Percentiles rank a stretch among this genome's conserved stretches.
phyloP scores from a whole-genome alignment of 2,888 invertebrate species.

The Leptopilina syphax region DNA sequence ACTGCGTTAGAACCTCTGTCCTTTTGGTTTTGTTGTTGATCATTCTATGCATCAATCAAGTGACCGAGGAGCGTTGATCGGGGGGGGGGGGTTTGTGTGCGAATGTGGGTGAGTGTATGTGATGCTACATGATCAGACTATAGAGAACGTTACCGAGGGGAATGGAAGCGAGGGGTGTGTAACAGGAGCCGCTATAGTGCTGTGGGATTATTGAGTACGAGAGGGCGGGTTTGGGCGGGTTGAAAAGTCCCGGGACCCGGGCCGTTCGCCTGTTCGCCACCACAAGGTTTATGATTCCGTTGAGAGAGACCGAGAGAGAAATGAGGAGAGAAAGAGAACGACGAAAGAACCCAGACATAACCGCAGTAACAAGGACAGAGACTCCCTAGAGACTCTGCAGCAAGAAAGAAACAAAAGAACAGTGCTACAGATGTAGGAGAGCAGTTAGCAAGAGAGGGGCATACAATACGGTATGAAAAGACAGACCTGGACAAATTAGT shows the following conservation, averaged over 20 bases:
- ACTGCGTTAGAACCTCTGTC: too few relatives aligned
- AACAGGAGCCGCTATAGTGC: slow-evolving; percentile 67
- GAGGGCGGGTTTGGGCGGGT: slow-evolving; percentile 63
- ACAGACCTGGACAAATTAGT: slow-evolving; percentile 54
- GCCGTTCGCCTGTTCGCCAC: slow-evolving; percentile 68
- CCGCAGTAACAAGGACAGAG: slow-evolving; percentile 55
- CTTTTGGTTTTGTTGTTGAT: too few relatives aligned
- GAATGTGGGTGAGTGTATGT: too few relatives aligned
- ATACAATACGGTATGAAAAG: slow-evolving; percentile 38
- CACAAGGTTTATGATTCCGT: slow-evolving; percentile 70
- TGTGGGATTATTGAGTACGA: slow-evolving; percentile 71
- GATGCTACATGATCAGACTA: too few relatives aligned
- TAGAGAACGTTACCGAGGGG: not conserved
- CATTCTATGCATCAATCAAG: too few relatives aligned
- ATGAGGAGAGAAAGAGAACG: slow-evolving; percentile 45
- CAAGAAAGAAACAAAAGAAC: slow-evolving; percentile 37
- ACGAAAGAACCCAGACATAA: slow-evolving; percentile 57
- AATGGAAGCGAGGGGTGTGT: slow-evolving; percentile 57
- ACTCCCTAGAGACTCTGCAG: slow-evolving; percentile 46
- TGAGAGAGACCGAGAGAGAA: slow-evolving; percentile 44
- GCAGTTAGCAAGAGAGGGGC: slow-evolving; percentile 33
- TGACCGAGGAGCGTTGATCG: too few relatives aligned
- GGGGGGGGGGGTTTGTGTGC: too few relatives aligned
- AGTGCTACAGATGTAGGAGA: slow-evolving; percentile 44
- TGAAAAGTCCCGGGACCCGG: slow-evolving; percentile 73